These are phyloP conservation scores for Barnardius zonarius DNA, from an alignment of 2,113 vertebrate species.

Conservation along the genomic window DNA sequence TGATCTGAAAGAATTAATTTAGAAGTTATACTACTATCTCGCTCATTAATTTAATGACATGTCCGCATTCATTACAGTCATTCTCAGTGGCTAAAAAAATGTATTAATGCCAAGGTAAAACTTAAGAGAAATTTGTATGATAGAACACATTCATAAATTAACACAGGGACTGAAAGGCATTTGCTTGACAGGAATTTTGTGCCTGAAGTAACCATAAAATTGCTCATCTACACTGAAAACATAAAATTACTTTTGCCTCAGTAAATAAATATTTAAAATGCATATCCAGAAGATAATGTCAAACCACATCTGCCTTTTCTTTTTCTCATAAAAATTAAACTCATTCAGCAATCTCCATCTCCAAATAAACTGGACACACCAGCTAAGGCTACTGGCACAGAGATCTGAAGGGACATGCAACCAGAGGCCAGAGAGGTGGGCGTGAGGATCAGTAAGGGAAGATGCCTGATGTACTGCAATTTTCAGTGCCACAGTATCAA, in stretches of 20 bases:
- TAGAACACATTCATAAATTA: not conserved
- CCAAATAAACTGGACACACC: not conserved
- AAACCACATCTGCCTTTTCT: not conserved
- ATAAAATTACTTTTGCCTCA: not conserved
- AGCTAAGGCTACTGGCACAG: not conserved
- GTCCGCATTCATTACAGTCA: constrained; percentile 3
- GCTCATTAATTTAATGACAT: constrained; percentile 32
- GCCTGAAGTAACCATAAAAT: not conserved
- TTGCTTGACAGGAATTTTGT: not conserved
- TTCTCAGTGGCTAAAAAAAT: constrained; percentile 2
- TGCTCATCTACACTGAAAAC: not conserved
- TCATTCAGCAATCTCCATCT: not conserved
- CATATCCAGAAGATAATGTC: not conserved
- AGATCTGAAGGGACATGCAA: not conserved
- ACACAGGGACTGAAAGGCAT: not conserved
- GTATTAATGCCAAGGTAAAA: not conserved
- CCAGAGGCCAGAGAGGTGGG: no score
- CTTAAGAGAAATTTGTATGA: not conserved
- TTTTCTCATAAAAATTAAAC: not conserved
- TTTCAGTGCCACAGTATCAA: not conserved
- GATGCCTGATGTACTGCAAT: rapidly evolving
- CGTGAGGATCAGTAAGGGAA: not conserved
- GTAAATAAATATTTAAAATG: not conserved
- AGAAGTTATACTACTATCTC: constrained; percentile 46
- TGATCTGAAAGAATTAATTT: constrained; percentile 80